phyloP scores from a whole-genome alignment of 2,797 vertebrate species.

The Lutjanus argentimaculatus region DNA sequence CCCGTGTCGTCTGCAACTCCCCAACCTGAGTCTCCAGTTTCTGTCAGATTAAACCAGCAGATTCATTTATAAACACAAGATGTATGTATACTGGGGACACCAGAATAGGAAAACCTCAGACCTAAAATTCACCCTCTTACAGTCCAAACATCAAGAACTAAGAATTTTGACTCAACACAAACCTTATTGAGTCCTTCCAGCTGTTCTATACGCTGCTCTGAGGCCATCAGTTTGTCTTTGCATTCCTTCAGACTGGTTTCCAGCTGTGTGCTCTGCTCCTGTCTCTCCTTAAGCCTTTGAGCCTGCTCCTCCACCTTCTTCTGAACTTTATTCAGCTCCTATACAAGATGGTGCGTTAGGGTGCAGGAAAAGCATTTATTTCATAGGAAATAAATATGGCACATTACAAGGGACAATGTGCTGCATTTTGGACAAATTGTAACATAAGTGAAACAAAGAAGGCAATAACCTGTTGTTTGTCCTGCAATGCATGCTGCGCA shows the following conservation, averaged over 20 bases:
- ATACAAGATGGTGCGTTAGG: neutral
- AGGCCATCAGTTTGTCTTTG: constrained; percentile 91
- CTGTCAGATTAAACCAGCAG: constrained; percentile 78
- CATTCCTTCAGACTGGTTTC: constrained; percentile 92
- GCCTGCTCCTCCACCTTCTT: constrained; percentile 90
- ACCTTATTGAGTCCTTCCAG: constrained; percentile 93
- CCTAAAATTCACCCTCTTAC: neutral
- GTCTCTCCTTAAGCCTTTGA: constrained; percentile 90
- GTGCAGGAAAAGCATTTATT: neutral
- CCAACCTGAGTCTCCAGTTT: constrained; percentile 91
- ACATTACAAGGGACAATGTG: neutral
- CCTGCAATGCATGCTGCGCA: constrained; percentile 95
- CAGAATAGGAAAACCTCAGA: neutral
- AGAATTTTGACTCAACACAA: constrained; percentile 16
- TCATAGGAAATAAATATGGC: neutral
- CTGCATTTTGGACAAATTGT: neutral
- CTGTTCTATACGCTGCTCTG: constrained; percentile 92
- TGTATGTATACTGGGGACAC: neutral
- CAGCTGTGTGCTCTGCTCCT: constrained; percentile 91
- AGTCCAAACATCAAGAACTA: neutral
- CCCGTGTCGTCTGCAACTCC: constrained; percentile 87
- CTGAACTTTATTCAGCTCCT: constrained; percentile 94
- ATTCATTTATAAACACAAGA: neutral
- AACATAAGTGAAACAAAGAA: neutral
- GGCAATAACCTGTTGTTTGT: constrained; percentile 93